A percentile compares a stretch with the other conserved stretches of the same genome.
Evolutionary conservation across 2,888 invertebrate species (phyloP).

Genomic region (Eupithecia insigniata): DNA sequence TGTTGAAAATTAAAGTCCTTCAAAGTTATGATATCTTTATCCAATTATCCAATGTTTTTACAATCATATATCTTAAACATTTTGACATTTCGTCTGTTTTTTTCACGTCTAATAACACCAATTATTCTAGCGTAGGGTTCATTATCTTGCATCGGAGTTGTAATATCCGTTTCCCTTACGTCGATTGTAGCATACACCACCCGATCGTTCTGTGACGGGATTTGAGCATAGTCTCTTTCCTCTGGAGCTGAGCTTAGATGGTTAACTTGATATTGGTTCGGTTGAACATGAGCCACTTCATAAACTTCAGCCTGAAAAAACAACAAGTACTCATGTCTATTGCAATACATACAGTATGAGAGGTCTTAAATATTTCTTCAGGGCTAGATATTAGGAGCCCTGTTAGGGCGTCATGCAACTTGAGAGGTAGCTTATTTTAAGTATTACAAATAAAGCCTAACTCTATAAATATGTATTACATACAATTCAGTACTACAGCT

Average conservation of each 20-base stretch:
- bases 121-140: constrained; percentile 23
- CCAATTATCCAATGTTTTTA: neutral
- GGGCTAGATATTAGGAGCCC: no score
- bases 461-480: no score
- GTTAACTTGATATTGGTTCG: neutral
- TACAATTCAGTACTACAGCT: no score
- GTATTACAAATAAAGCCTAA: no score
- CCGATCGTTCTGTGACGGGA: neutral
- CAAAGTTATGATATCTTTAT: neutral
- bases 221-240: neutral
- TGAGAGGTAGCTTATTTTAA: no score
- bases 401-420: no score
- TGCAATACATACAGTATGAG: no score
- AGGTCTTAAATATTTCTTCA: no score
- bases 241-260: neutral
- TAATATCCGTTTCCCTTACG: neutral
- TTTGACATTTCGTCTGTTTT: neutral
- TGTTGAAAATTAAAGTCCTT: neutral
- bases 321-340: no score
- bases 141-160: neutral
- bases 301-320: constrained; percentile 3
- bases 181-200: constrained; percentile 18
- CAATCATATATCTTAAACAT: neutral
- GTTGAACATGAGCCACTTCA: neutral
- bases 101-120: neutral